Conservation (phyloP, 2,113 vertebrate species). For the Petrocephalus microphthalmus region DNA sequence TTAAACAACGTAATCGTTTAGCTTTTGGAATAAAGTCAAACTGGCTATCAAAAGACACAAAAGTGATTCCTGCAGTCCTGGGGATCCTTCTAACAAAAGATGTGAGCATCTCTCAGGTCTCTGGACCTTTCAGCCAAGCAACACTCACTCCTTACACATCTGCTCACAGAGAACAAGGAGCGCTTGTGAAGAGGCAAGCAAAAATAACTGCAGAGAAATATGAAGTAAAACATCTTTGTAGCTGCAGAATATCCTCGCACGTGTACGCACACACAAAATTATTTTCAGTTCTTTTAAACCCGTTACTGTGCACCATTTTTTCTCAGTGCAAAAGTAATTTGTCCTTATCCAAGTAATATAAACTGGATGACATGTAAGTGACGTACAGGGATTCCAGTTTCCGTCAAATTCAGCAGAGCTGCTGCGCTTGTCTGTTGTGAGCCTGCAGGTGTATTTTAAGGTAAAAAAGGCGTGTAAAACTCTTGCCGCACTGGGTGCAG, state of each 20-base stretch:
- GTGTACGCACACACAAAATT: background rate
- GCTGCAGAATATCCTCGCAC: background rate
- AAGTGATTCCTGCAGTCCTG: background rate
- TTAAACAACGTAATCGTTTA: background rate
- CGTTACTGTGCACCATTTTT: background rate
- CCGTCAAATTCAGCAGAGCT: background rate
- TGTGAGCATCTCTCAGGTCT: background rate
- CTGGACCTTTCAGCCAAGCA: background rate
- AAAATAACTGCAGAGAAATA: background rate
- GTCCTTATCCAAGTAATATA: background rate
- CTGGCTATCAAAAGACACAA: background rate
- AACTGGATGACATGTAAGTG: background rate
- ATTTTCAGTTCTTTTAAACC: background rate
- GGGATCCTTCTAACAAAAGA: background rate
- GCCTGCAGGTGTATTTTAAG: constrained; percentile 17
- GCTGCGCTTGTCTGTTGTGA: background rate
- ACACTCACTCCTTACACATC: background rate
- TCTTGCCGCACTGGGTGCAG: constrained; percentile 7
- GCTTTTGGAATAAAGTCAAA: background rate
- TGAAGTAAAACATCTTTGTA: background rate
- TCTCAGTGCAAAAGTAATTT: background rate
- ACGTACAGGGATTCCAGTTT: background rate
- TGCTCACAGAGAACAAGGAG: background rate
- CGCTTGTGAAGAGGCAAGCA: background rate
- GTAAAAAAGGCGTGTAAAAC: constrained; percentile 13